Evolutionary conservation across 2,888 invertebrate genomes (phyloP), one percentile per base, ranked within the genome.

Genomic region (Cosmia trapezina): DNA sequence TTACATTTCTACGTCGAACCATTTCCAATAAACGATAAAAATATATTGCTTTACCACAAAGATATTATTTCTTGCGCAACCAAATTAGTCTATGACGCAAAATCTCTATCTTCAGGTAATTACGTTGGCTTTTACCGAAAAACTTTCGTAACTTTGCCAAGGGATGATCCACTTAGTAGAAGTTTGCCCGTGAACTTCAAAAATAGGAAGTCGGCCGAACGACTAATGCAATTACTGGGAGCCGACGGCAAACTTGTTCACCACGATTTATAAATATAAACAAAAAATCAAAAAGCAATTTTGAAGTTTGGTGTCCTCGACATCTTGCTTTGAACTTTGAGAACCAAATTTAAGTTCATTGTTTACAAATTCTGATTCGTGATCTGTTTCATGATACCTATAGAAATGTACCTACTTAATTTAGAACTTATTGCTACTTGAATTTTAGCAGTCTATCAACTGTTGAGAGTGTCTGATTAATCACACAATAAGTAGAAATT

Each of bases 171-270:
- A 91, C 91, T 92, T 93, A 88, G 76, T 72, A 66, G 64, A 88
- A 93, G 86, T 93, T 92, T 77, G 83, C 78, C 86, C 82, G 78
- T 90, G 88, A 93, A 91, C 90, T 93, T 91, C 89, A 90, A 91
- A 80, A 90, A 92, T 91, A 90, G 88, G 86, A 90, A 91, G 84
- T 86, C 85, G 86, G 83, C 81, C 80, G 86, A 86, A 87, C 88
- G 86, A 83, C 88, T 93, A 92, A 93, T 88, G 89, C 89, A 90
- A 92, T 93, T 92, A 91, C 88, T 71, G 89, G 88, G 83, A 91
- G 87, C 71, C 73, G 73, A 83, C 77, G 77, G 69, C 62, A 79
- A 88, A 86, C 86, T 90, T 86, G 74, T 70, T 76, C 76, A 66
- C 76, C 78, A 64, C 78, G 78, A 83, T 79, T 83, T 81, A 81